Conservation (phyloP, 2,113 vertebrate species). For the Mionectes macconnelli region DNA sequence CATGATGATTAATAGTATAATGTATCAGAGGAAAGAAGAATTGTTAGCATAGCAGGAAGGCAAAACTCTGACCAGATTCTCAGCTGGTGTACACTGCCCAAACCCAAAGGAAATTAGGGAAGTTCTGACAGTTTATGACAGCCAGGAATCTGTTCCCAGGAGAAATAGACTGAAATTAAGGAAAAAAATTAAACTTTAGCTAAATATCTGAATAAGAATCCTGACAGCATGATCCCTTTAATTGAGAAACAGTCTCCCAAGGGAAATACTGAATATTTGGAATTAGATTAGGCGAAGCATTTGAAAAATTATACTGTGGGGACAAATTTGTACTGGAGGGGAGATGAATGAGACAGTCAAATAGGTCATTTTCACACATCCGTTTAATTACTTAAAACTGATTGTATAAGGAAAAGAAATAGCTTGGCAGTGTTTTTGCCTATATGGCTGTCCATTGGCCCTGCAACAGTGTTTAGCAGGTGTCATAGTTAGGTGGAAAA, state of each 20-base stretch:
- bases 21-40: background rate
- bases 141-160: background rate
- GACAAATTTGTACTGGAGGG: background rate
- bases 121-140: background rate
- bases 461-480: background rate
- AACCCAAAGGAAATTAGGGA: slow-evolving; percentile 24
- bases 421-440: background rate
- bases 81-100: background rate
- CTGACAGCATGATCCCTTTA: background rate
- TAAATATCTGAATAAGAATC: slow-evolving; percentile 15
- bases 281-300: slow-evolving; percentile 9
- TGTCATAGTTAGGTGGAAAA: background rate
- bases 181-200: slow-evolving; percentile 8
- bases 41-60: background rate
- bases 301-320: background rate
- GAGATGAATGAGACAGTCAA: slow-evolving; percentile 1
- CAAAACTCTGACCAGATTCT: background rate
- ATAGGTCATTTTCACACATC: background rate
- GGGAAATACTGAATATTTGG: slow-evolving; percentile 8
- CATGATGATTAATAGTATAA: slow-evolving; percentile 1
- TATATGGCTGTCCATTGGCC: background rate
- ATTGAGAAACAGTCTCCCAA: background rate
- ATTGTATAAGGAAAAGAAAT: background rate
- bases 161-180: slow-evolving; percentile 18
- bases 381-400: background rate